phyloP scores from a whole-genome alignment of 2,797 vertebrate genomes.

The Parauchenoglanis punctatus region DNA sequence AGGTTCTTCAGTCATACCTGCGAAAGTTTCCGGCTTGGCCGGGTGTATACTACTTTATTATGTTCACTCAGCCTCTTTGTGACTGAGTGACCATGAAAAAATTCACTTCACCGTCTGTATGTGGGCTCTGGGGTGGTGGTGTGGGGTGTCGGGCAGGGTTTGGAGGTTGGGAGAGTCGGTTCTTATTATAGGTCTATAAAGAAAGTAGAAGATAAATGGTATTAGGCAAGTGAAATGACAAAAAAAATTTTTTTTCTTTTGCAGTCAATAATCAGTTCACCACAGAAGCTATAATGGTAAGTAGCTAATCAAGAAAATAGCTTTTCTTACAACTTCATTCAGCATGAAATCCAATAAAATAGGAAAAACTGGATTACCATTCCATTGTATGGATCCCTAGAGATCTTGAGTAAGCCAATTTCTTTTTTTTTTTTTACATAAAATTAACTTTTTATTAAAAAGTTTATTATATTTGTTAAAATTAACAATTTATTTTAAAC shows the following conservation, averaged over 20 bases:
- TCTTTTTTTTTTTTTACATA: neutral
- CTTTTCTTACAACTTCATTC: conserved; percentile 6
- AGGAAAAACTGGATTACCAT: neutral
- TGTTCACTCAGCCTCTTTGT: neutral
- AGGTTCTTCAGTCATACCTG: neutral
- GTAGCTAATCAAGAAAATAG: conserved; percentile 14
- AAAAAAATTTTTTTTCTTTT: neutral
- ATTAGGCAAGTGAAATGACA: neutral
- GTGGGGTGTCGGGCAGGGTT: too few species aligned
- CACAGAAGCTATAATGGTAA: neutral
- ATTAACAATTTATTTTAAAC: neutral
- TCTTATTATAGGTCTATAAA: neutral
- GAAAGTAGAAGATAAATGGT: neutral
- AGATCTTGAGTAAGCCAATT: neutral
- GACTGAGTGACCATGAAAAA: neutral
- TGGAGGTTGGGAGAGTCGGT: neutral
- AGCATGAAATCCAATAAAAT: neutral
- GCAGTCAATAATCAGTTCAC: neutral
- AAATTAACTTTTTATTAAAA: neutral
- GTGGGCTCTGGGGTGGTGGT: neutral
- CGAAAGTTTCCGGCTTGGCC: neutral
- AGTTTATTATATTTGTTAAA: too few species aligned
- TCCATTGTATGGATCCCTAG: neutral
- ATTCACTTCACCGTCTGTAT: neutral
- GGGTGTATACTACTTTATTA: neutral